phyloP scores from a whole-genome alignment of 2,888 invertebrate species.

The Toxonevra muliebris region DNA sequence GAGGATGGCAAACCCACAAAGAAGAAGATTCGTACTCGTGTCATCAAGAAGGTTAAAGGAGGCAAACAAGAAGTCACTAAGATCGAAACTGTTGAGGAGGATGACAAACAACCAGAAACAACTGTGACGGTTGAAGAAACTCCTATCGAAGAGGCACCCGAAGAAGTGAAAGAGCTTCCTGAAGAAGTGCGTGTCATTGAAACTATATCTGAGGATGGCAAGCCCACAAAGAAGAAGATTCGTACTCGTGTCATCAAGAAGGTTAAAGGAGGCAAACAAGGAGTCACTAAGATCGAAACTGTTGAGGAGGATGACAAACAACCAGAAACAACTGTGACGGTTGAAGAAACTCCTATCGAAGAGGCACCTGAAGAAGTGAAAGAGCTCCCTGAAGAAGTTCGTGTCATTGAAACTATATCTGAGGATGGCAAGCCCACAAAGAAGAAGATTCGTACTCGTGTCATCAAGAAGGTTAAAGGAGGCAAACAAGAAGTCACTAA shows the following conservation, averaged over 20 bases:
- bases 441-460: constrained; percentile 41
- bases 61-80: constrained; percentile 59
- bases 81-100: constrained; percentile 48
- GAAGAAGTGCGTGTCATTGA: constrained; percentile 45
- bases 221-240: constrained; percentile 51
- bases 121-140: constrained; percentile 43
- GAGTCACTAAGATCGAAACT: constrained; percentile 63
- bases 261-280: constrained; percentile 58
- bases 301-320: constrained; percentile 61
- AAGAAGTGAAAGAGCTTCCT: constrained; percentile 42
- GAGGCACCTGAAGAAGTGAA: constrained; percentile 23
- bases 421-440: constrained; percentile 46
- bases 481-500: constrained; percentile 54
- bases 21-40: constrained; percentile 54
- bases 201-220: constrained; percentile 41
- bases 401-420: constrained; percentile 48
- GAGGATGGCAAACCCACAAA: constrained; percentile 42
- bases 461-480: constrained; percentile 40
- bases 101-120: constrained; percentile 50
- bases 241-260: constrained; percentile 59
- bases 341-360: constrained; percentile 41
- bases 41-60: constrained; percentile 59
- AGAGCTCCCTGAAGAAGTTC: constrained; percentile 43
- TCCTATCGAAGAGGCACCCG: constrained; percentile 39
- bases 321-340: constrained; percentile 55